A percentile compares a stretch with the other conserved stretches of the same genome.
phyloP scores from a whole-genome alignment of 2,113 vertebrate species.

The Gallinago media region DNA sequence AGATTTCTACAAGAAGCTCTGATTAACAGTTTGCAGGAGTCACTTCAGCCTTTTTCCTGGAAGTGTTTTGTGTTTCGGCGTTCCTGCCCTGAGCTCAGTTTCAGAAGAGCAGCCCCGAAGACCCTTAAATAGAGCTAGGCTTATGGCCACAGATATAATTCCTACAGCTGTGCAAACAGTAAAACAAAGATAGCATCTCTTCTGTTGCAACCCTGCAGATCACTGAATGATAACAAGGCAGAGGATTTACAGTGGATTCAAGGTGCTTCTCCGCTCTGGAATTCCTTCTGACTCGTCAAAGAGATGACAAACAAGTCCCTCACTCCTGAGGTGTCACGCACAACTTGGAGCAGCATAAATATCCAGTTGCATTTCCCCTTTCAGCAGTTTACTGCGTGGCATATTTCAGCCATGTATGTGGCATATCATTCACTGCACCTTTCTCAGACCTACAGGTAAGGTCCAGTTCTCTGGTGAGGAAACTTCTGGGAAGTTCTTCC shows the following conservation, averaged over 20 bases:
- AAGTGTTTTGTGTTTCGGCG: neutral
- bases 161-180: slow-evolving; percentile 16
- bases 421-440: neutral
- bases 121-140: slow-evolving; percentile 32
- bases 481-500: neutral
- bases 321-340: neutral
- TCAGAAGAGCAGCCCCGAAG: slow-evolving; percentile 3
- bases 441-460: neutral
- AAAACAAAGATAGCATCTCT: slow-evolving; percentile 23
- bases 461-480: neutral
- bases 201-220: slow-evolving; percentile 26
- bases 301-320: slow-evolving; percentile 69
- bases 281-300: slow-evolving; percentile 46
- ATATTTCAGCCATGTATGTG: neutral
- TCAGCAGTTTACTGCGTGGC: neutral
- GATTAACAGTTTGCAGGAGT: neutral
- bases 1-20: neutral
- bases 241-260: slow-evolving; percentile 64
- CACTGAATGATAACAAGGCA: slow-evolving; percentile 56
- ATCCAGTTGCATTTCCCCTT: neutral
- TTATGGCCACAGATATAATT: slow-evolving; percentile 24
- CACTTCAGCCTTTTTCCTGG: neutral
- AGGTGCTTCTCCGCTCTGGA: slow-evolving; percentile 43
- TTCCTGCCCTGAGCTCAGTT: neutral
- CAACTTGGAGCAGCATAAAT: slow-evolving; percentile 50